Evolutionary conservation across 2,113 vertebrate genomes (phyloP).

Genomic region (Daubentonia madagascariensis): DNA sequence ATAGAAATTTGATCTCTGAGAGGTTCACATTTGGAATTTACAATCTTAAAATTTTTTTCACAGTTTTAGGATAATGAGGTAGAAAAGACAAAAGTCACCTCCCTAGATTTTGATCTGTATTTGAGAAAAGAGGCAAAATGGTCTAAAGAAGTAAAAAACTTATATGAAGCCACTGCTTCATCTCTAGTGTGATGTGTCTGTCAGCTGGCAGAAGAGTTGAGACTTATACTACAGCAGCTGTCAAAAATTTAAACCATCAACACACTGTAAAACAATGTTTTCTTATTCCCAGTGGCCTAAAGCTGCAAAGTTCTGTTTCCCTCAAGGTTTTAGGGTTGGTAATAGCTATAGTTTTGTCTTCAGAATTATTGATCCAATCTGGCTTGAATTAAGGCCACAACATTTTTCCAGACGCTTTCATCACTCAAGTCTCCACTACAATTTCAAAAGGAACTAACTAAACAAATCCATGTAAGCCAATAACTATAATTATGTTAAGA

Average conservation of each 20-base stretch:
- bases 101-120: not conserved
- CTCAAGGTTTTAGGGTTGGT: not conserved
- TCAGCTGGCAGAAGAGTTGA: not conserved
- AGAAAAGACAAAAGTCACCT: not conserved
- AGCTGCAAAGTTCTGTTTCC: not conserved
- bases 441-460: not conserved
- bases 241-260: not conserved
- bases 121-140: not conserved
- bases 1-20: not conserved
- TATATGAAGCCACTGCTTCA: not conserved
- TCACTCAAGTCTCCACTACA: not conserved
- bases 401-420: not conserved
- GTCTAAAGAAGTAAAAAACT: not conserved
- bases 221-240: not conserved
- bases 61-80: not conserved
- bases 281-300: not conserved
- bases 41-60: not conserved
- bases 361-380: not conserved
- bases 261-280: not conserved
- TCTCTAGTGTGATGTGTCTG: not conserved
- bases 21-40: conserved; percentile 2
- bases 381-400: not conserved
- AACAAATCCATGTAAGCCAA: not conserved
- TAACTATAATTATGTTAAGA: not conserved
- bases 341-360: not conserved